Base-by-base conservation (phyloP, 2,888 invertebrate species). In the Lasioglossum marginatum region DNA sequence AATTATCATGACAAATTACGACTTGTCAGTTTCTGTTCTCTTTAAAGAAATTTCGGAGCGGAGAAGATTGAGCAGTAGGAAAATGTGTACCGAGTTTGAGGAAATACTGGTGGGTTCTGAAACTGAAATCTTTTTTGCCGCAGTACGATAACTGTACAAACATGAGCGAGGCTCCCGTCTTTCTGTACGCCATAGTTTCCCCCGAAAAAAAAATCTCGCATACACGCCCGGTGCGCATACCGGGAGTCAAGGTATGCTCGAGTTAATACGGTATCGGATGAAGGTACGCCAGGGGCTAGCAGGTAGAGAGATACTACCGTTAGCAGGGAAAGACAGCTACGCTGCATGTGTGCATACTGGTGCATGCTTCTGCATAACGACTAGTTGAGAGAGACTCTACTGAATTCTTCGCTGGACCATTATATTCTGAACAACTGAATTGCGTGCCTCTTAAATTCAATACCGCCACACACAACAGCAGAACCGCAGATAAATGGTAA, bases 181-280 rank as follows among this genome's bases (percentile, higher is more conserved):
- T 31, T 60, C 60, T 31, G 31, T 27, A 16, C 52, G 23, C 23
- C 8, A 27, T 60, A 60, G 60, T 27, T 60, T 31, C 5, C 27
- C 27, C 12, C 5, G 2, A n/a, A 14, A 27, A 27, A 60, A 60
- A 60, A 60, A 27, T 31, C 45, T 60, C 27, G 27, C 60, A 45
- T 60, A 70, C 84, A 78, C 79, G 75, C 79, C 84, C 84, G 73
- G 37, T 23, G 52, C 66, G 31, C 66, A 60, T 60, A 31, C n/a
- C 60, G 12, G 5, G 4, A 60, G 60, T 31, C 60, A 60, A 63
- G 74, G 63, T 71, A 79, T 78, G 74, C 78, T 43, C 40, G 37
- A 79, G 87, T 83, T 90, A 82, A 83, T 81, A 83, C 87, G 79
- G 76, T 85, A 79, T 75, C 78, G 82, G 70, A 76, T 81, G 88